A percentile compares a stretch with the other conserved stretches of the same genome.
These are phyloP conservation scores for Ginglymostoma cirratum DNA, from an alignment of 2,113 vertebrate species.

Conservation along the genomic window DNA sequence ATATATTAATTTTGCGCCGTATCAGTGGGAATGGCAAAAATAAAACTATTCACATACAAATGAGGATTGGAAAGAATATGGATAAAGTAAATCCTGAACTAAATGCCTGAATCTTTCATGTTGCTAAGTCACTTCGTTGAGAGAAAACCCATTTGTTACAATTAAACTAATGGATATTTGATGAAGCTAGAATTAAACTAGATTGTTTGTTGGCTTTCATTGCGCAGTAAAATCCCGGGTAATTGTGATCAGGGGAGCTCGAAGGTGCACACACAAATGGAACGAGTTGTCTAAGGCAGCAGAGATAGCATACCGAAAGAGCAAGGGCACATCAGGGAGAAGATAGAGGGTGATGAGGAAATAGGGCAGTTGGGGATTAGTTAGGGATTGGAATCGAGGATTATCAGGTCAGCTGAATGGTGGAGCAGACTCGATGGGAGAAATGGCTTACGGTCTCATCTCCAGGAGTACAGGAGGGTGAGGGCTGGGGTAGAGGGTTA, in stretches of 20 bases:
- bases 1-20: not conserved
- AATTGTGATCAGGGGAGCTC: too few relatives aligned
- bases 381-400: too few relatives aligned
- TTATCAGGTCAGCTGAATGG: too few relatives aligned
- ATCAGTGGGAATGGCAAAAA: not conserved
- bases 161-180: not conserved
- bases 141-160: not conserved
- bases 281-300: not conserved
- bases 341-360: too few relatives aligned
- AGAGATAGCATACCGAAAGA: not conserved
- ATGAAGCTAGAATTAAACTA: constrained; percentile 4
- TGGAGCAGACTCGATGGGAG: too few relatives aligned
- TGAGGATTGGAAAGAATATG: not conserved
- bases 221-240: too few relatives aligned
- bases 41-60: not conserved
- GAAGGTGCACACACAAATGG: too few relatives aligned
- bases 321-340: too few relatives aligned
- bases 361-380: too few relatives aligned
- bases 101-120: constrained; percentile 4
- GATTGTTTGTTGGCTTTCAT: not conserved
- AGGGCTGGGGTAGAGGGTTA: not conserved
- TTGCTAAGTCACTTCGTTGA: not conserved
- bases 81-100: not conserved
- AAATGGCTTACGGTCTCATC: too few relatives aligned
- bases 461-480: not conserved